Evolutionary conservation across 2,797 vertebrate species (phyloP), one percentile per base, ranked within the genome.

Genomic region (Leptodactylus fallax): DNA sequence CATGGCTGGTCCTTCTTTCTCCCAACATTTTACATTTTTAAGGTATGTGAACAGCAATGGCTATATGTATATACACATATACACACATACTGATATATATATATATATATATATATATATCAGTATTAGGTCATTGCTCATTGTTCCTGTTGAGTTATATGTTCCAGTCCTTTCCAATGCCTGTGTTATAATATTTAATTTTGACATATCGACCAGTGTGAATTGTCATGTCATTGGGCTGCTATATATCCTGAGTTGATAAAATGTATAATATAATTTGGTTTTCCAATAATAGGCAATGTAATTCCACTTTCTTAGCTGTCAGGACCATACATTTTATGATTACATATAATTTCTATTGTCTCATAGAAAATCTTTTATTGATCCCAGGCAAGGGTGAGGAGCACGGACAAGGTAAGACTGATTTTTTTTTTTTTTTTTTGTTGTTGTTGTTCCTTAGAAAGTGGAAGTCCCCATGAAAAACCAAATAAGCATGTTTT

Each of bases 401-500:
- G 80, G 80, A 65, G n/a, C 51, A 16, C 12, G 47, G 60, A 77
- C 58, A 67, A 87, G 58, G 80, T 76, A 77, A 63, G 55, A 76
- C 25, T 2, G 21, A n/a, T 45, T 55, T 65, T 58, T 79, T 74
- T 83, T 87, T 67, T 81, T 25, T 49, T 36, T 36, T 36, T 36
- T n/a, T n/a, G n/a, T n/a, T n/a, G n/a, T n/a, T 36, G 4, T 36
- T 36, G 36, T 36, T 58, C 71, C 56, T 60, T 13, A 76, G 83
- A 85, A 90, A 78, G 86, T 76, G 81, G 87, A 91, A 91, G 94
- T 94, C 93, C 90, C 89, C 90, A 90, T 92, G 91, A 84, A 87
- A 90, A 91, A 74, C 87, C 82, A 91, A 90, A 91, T 88, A 89
- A 87, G 90, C 91, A 92, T 72, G 87, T 88, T 69, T 83, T 88